These are phyloP conservation scores for Micrasema minimum DNA, from an alignment of 1,140 invertebrate species.

Conservation along the genomic window DNA sequence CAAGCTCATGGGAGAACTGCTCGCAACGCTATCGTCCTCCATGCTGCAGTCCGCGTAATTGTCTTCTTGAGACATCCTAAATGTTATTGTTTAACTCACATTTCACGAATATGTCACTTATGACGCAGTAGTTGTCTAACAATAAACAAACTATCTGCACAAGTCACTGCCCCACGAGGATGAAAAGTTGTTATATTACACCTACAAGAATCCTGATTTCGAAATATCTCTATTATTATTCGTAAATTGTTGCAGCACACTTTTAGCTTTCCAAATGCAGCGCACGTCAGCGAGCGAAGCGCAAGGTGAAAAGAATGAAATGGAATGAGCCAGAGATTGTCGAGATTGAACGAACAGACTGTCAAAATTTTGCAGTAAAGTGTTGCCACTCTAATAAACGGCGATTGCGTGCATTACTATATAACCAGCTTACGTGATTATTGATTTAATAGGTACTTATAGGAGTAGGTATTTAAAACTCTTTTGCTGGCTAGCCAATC, in stretches of 20 bases:
- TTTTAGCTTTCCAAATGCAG: no score
- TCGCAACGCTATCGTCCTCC: neutral
- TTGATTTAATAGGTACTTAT: no score
- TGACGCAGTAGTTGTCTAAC: constrained; percentile 26
- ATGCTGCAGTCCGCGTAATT: neutral
- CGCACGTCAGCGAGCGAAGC: no score
- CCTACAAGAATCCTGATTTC: neutral
- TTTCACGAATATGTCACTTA: constrained; percentile 31
- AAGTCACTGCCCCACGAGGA: constrained; percentile 2
- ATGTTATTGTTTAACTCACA: constrained; percentile 3
- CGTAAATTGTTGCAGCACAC: no score
- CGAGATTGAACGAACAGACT: constrained; percentile 3
- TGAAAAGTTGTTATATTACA: neutral
- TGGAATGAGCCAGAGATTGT: no score
- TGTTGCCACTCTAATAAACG: constrained; percentile 9
- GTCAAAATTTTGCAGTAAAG: constrained; percentile 25
- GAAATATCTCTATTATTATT: no score
- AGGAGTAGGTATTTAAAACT: no score
- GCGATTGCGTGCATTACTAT: no score
- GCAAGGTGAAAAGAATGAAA: no score
- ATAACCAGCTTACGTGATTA: no score
- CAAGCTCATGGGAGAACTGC: constrained; percentile 18
- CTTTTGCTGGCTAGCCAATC: no score
- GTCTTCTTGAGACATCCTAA: constrained; percentile 14
- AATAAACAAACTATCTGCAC: neutral